These are phyloP conservation scores for Himalopsyche phryganea DNA, from an alignment of 1,140 invertebrate genomes.

Conservation along the genomic window DNA sequence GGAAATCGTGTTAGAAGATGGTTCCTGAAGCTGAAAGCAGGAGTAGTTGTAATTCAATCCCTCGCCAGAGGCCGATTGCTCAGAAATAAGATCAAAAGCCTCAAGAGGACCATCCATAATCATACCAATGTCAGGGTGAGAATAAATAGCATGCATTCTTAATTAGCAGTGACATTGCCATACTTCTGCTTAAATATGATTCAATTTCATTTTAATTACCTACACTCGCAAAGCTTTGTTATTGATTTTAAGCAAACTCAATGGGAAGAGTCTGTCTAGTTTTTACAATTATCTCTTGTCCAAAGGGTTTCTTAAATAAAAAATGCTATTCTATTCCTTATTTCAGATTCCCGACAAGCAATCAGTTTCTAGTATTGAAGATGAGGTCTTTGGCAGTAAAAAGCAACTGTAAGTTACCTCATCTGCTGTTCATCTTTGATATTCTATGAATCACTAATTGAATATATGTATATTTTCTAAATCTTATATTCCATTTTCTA, in stretches of 20 bases:
- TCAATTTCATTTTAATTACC: too few relatives aligned
- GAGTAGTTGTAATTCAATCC: conserved; percentile 69
- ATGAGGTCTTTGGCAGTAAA: conserved; percentile 3
- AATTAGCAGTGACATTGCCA: too few relatives aligned
- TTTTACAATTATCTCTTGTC: too few relatives aligned
- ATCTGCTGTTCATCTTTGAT: background rate
- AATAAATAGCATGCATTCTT: conserved; percentile 1
- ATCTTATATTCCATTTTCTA: too few relatives aligned
- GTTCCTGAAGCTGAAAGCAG: conserved; percentile 61
- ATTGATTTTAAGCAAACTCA: too few relatives aligned
- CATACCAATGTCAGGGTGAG: background rate
- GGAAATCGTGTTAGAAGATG: conserved; percentile 62
- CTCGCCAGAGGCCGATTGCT: conserved; percentile 60
- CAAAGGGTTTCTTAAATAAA: too few relatives aligned
- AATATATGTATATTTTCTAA: too few relatives aligned
- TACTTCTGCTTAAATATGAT: too few relatives aligned
- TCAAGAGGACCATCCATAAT: background rate
- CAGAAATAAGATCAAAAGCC: conserved; percentile 37
- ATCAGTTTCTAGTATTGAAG: background rate
- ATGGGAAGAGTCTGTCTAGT: too few relatives aligned
- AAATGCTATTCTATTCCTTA: too few relatives aligned
- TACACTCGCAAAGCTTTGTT: too few relatives aligned
- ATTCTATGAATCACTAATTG: background rate
- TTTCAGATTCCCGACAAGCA: background rate
- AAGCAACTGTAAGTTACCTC: conserved; percentile 7